Conservation (phyloP, 2,888 invertebrate species). For the Sisyra nigra region DNA sequence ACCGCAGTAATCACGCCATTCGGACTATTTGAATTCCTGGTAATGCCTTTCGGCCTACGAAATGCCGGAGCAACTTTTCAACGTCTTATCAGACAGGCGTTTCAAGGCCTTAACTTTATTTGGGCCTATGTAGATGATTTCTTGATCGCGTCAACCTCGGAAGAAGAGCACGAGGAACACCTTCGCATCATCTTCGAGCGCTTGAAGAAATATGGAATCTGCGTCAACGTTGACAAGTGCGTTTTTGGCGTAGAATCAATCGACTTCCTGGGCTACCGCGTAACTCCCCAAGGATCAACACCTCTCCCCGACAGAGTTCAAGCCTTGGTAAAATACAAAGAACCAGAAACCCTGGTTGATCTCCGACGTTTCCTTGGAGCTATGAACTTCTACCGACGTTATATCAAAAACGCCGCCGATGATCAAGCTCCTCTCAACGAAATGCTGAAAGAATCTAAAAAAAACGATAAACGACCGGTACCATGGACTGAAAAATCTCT, state of each 20-base stretch:
- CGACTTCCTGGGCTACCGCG: constrained; percentile 12
- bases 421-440: constrained; percentile 4
- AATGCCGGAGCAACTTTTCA: too few relatives aligned
- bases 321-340: background rate
- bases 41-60: too few relatives aligned
- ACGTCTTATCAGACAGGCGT: constrained; percentile 12
- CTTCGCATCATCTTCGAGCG: constrained; percentile 4
- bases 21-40: too few relatives aligned
- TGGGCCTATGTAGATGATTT: constrained; percentile 14
- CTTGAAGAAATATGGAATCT: constrained; percentile 3
- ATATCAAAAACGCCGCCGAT: constrained; percentile 5
- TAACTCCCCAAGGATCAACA: constrained; percentile 10
- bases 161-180: constrained; percentile 7
- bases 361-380: background rate
- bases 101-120: constrained; percentile 5
- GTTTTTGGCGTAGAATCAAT: constrained; percentile 11
- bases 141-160: constrained; percentile 10
- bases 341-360: background rate
- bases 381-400: background rate
- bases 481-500: constrained; percentile 1
- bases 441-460: constrained; percentile 4
- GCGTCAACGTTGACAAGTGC: constrained; percentile 10
- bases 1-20: too few relatives aligned
- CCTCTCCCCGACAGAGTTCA: constrained; percentile 12
- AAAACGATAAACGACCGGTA: background rate